Conservation (phyloP, 2,113 vertebrate genomes). For the Leptodactylus fuscus region DNA sequence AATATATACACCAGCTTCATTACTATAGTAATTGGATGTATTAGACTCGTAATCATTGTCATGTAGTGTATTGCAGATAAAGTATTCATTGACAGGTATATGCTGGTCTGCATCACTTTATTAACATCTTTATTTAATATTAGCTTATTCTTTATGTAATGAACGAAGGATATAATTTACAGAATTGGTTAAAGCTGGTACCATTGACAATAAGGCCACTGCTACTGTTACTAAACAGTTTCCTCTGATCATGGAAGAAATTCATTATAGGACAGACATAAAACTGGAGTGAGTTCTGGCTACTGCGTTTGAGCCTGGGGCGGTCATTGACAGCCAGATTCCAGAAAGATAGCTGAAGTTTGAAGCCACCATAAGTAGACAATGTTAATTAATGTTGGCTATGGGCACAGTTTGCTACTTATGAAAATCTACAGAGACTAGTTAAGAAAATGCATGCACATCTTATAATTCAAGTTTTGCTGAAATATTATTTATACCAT, state of each 20-base stretch:
- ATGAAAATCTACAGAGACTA: neutral
- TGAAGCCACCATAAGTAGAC: neutral
- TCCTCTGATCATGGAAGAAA: neutral
- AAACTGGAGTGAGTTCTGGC: neutral
- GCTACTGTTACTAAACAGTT: neutral
- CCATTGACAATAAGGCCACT: neutral
- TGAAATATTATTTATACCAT: neutral
- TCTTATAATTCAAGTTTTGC: neutral
- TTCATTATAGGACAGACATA: neutral
- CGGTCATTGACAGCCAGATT: neutral
- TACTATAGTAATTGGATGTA: too few relatives aligned
- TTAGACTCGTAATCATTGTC: too few relatives aligned
- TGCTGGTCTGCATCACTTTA: too few relatives aligned
- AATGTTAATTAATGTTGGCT: conserved; percentile 6
- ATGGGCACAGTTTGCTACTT: neutral
- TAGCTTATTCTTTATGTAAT: too few relatives aligned
- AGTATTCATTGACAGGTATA: too few relatives aligned
- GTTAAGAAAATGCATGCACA: neutral
- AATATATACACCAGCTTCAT: too few relatives aligned
- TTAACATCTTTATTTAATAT: too few relatives aligned
- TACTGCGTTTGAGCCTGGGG: neutral
- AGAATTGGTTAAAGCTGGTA: neutral
- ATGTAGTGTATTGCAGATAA: too few relatives aligned
- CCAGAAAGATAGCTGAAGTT: neutral
- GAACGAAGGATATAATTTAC: neutral